phyloP scores from a whole-genome alignment of 2,888 invertebrate genomes.

The Drosophila limbata region DNA sequence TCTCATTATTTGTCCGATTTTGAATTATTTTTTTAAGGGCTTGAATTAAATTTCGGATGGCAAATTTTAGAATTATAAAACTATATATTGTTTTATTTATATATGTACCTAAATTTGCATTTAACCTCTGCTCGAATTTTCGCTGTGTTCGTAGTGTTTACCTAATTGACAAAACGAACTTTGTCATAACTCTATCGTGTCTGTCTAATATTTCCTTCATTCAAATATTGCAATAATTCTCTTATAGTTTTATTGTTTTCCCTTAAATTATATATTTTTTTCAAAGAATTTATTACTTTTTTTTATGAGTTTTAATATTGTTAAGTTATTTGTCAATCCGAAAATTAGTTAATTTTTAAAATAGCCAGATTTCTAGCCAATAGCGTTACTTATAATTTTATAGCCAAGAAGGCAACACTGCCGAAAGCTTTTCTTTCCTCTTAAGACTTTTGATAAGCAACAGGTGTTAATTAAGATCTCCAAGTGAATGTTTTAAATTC shows the following conservation, averaged over 20 bases:
- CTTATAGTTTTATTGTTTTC: neutral
- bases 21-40: no score
- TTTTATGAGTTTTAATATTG: no score
- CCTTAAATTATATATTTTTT: no score
- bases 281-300: no score
- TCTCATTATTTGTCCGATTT: no score
- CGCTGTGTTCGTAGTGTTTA: neutral
- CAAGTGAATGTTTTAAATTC: neutral
- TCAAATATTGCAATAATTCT: neutral
- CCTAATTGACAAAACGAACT: neutral
- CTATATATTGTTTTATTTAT: no score
- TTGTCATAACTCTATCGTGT: neutral
- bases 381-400: neutral
- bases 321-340: neutral
- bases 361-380: neutral
- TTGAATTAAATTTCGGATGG: no score
- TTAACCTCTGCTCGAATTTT: neutral
- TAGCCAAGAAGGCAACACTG: neutral
- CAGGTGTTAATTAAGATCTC: conserved; percentile 27
- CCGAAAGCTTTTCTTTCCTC: neutral
- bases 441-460: neutral
- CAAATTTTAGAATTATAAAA: no score
- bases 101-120: neutral
- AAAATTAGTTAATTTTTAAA: neutral
- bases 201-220: neutral